phyloP scores from a whole-genome alignment of 2,888 invertebrate species.

The Salticus scenicus region DNA sequence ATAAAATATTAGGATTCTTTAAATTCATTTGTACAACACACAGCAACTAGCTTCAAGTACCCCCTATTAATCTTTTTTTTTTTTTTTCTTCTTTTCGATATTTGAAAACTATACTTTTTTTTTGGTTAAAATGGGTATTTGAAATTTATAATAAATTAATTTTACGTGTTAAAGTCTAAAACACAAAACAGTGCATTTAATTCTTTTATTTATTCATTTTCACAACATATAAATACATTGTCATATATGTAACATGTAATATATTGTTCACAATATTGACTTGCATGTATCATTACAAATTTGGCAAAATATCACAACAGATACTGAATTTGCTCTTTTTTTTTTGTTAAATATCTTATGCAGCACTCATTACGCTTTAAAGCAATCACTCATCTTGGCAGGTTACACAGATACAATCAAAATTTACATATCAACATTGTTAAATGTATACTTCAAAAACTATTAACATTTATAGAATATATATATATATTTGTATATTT shows the following conservation, averaged over 20 bases:
- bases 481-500: conserved; percentile 32
- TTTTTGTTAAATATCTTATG: too few relatives aligned
- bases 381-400: conserved; percentile 42
- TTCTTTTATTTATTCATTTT: conserved; percentile 56
- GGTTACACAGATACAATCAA: conserved; percentile 48
- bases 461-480: conserved; percentile 33
- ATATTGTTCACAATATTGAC: conserved; percentile 2
- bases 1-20: too few relatives aligned
- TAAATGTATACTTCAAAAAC: conserved; percentile 43
- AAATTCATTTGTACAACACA: too few relatives aligned
- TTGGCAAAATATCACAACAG: conserved; percentile 60
- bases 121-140: too few relatives aligned
- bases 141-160: too few relatives aligned
- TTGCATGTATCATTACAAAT: conserved; percentile 25
- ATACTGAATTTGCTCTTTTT: conserved; percentile 23
- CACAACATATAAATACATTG: conserved; percentile 58
- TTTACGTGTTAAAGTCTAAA: too few relatives aligned
- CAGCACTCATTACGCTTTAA: conserved; percentile 23
- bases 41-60: too few relatives aligned
- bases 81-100: too few relatives aligned
- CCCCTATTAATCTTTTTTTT: too few relatives aligned
- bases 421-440: conserved; percentile 40
- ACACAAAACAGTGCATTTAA: too few relatives aligned
- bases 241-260: conserved; percentile 21
- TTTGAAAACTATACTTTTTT: too few relatives aligned